Conservation (phyloP, 1,140 invertebrate species). For the Aphis craccivora region DNA sequence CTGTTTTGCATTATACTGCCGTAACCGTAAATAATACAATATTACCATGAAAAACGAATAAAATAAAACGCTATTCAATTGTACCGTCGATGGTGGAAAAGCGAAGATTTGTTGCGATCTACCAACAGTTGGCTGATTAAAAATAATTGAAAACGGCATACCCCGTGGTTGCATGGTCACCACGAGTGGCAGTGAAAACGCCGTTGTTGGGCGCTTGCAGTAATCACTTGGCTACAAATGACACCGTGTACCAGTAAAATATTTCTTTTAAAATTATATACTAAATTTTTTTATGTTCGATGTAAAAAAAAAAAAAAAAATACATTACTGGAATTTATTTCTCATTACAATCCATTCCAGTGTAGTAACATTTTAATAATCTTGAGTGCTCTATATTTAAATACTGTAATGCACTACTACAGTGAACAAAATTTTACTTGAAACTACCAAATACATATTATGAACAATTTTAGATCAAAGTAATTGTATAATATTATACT, state of each 20-base stretch:
- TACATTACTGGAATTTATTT: too few relatives aligned
- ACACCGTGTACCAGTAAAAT: background rate
- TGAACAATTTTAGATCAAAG: background rate
- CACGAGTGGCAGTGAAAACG: background rate
- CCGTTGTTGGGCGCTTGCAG: background rate
- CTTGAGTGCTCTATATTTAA: background rate
- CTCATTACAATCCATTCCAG: background rate
- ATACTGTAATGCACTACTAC: background rate
- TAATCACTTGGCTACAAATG: background rate
- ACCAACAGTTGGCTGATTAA: slow-evolving; percentile 34
- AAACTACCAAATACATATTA: background rate
- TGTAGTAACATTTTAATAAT: background rate
- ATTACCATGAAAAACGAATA: background rate
- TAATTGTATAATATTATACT: background rate
- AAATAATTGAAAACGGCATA: background rate
- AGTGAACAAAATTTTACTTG: background rate
- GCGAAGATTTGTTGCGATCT: background rate
- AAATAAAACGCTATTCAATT: background rate
- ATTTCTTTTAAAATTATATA: background rate
- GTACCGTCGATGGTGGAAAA: background rate
- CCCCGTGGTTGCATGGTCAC: background rate
- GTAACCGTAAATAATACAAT: slow-evolving; percentile 24
- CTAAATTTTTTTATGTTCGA: background rate
- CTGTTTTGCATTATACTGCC: background rate
- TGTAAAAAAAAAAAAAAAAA: background rate